Conservation (phyloP, 2,888 invertebrate species). For the Ecliptopera silaceata region DNA sequence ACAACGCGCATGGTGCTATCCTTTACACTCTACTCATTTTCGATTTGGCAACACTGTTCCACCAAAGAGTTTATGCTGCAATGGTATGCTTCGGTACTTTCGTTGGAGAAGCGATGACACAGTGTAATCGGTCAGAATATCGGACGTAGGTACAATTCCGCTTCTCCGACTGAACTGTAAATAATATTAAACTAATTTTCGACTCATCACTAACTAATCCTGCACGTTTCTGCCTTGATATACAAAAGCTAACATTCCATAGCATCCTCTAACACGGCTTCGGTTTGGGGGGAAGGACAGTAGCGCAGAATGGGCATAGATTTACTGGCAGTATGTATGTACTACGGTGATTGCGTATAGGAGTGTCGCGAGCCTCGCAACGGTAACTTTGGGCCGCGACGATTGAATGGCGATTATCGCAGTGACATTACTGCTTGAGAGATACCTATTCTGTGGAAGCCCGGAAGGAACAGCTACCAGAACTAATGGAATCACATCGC, state of each 20-base stretch:
- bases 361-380: not conserved
- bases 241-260: slow-evolving; percentile 71
- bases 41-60: slow-evolving; percentile 69
- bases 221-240: slow-evolving; percentile 59
- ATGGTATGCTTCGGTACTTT: slow-evolving; percentile 40
- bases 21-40: slow-evolving; percentile 35
- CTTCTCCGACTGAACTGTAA: slow-evolving; percentile 31
- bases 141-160: slow-evolving; percentile 8
- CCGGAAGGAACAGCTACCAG: slow-evolving; percentile 52
- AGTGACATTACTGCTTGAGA: not conserved
- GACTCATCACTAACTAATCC: slow-evolving; percentile 78
- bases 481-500: slow-evolving; percentile 42
- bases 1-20: slow-evolving; percentile 54
- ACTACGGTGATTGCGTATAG: not conserved
- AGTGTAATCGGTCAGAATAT: slow-evolving; percentile 14
- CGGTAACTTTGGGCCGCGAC: not conserved
- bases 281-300: slow-evolving; percentile 44
- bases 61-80: slow-evolving; percentile 45
- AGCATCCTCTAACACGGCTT: slow-evolving; percentile 41
- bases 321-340: not conserved
- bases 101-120: slow-evolving; percentile 20
- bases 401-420: not conserved
- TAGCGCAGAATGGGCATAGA: slow-evolving; percentile 35
- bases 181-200: slow-evolving; percentile 67
- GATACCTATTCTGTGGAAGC: slow-evolving; percentile 39